Percentiles rank a stretch among this genome's conserved stretches.
phyloP scores from a whole-genome alignment of 2,888 invertebrate genomes.

The Lycocerus yunnanus region DNA sequence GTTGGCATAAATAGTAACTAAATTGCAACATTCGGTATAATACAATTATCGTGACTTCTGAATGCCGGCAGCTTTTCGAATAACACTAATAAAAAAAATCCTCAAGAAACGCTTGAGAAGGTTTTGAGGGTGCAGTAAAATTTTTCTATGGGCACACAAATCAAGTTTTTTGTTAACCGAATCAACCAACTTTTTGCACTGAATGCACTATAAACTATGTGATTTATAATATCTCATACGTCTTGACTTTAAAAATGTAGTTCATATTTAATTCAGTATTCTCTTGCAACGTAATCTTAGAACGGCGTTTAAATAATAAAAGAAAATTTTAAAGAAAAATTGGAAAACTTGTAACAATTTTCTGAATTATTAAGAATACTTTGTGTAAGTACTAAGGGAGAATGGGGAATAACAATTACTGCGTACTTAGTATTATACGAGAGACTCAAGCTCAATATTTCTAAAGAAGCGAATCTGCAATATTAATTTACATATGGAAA shows the following conservation, averaged over 20 bases:
- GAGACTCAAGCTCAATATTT: too few relatives aligned
- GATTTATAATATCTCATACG: constrained; percentile 33
- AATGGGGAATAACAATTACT: too few relatives aligned
- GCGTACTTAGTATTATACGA: too few relatives aligned
- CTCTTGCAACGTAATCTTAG: constrained; percentile 8
- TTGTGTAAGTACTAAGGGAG: too few relatives aligned
- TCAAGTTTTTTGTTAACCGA: constrained; percentile 28
- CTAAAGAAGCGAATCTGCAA: too few relatives aligned
- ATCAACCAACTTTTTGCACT: constrained; percentile 34
- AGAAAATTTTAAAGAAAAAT: neutral
- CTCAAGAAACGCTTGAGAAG: constrained; percentile 4
- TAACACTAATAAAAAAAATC: constrained; percentile 1
- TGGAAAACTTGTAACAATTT: too few relatives aligned
- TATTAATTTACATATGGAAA: too few relatives aligned
- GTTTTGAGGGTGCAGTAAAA: constrained; percentile 22
- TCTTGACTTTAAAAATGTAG: constrained; percentile 29
- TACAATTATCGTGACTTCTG: neutral
- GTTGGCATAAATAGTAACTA: neutral
- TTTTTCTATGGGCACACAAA: constrained; percentile 33
- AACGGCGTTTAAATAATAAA: neutral
- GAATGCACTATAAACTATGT: constrained; percentile 32
- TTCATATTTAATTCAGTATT: constrained; percentile 20
- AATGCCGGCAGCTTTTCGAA: neutral
- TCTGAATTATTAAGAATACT: too few relatives aligned
- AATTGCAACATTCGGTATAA: neutral